phyloP scores from a whole-genome alignment of 2,113 vertebrate species.

The Malurus cyaneus region DNA sequence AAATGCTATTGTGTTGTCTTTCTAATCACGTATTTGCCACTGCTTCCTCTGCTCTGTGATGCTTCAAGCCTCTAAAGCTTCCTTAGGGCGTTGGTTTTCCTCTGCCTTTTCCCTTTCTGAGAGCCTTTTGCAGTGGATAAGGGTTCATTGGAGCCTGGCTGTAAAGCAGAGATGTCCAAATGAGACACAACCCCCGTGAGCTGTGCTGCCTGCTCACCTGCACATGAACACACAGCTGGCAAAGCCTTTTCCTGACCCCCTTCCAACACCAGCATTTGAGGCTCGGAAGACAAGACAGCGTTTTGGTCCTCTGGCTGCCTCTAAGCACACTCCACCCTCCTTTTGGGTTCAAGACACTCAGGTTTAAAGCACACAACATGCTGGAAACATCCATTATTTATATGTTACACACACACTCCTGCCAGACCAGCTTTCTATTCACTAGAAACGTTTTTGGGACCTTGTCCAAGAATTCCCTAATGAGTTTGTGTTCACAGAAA shows the following conservation, averaged over 20 bases:
- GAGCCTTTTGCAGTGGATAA: neutral
- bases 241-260: neutral
- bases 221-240: neutral
- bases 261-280: neutral
- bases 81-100: neutral
- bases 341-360: neutral
- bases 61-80: neutral
- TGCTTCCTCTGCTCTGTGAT: neutral
- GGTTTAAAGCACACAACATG: slow-evolving; percentile 40
- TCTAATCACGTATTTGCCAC: neutral
- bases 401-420: slow-evolving; percentile 14
- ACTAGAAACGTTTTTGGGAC: slow-evolving; percentile 57
- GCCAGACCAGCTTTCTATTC: slow-evolving; percentile 55
- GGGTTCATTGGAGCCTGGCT: neutral
- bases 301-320: neutral
- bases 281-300: neutral
- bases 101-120: neutral
- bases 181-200: neutral
- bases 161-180: neutral
- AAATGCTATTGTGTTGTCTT: neutral
- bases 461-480: slow-evolving; percentile 49
- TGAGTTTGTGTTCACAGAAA: slow-evolving; percentile 38
- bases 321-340: neutral
- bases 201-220: neutral
- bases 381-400: slow-evolving; percentile 58